phyloP scores from a whole-genome alignment of 2,113 vertebrate species.

The Clarias gariepinus region DNA sequence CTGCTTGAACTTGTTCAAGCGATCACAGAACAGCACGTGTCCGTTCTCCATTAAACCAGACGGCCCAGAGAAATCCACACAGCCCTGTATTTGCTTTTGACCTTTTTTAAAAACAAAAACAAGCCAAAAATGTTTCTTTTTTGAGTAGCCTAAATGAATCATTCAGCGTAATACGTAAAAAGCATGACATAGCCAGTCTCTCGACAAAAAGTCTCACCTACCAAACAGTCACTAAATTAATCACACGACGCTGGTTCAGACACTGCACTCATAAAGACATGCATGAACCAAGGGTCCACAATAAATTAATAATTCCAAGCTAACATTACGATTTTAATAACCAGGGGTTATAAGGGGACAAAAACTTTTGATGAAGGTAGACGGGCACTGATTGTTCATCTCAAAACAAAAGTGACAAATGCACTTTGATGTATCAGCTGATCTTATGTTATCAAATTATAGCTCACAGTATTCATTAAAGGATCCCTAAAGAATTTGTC shows the following conservation, averaged over 20 bases:
- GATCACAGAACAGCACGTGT: not conserved
- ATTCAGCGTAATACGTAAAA: not conserved
- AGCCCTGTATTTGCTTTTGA: not conserved
- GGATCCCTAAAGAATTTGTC: not conserved
- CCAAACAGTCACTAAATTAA: no score
- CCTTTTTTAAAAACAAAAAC: not conserved
- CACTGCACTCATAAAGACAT: not conserved
- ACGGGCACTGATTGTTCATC: not conserved
- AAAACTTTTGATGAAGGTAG: not conserved
- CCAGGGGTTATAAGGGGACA: not conserved
- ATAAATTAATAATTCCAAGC: not conserved
- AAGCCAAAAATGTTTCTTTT: not conserved
- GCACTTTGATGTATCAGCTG: not conserved
- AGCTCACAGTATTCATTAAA: not conserved
- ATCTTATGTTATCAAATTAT: not conserved
- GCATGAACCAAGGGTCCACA: not conserved
- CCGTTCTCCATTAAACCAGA: not conserved
- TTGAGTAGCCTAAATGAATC: not conserved
- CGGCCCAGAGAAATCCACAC: not conserved
- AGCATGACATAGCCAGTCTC: not conserved
- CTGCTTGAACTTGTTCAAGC: constrained; percentile 6
- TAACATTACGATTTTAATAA: not conserved
- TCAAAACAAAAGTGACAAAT: not conserved
- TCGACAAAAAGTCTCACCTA: not conserved
- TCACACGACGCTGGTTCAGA: not conserved